Conservation (phyloP, 1,140 invertebrate species). For the Colletes gigas region DNA sequence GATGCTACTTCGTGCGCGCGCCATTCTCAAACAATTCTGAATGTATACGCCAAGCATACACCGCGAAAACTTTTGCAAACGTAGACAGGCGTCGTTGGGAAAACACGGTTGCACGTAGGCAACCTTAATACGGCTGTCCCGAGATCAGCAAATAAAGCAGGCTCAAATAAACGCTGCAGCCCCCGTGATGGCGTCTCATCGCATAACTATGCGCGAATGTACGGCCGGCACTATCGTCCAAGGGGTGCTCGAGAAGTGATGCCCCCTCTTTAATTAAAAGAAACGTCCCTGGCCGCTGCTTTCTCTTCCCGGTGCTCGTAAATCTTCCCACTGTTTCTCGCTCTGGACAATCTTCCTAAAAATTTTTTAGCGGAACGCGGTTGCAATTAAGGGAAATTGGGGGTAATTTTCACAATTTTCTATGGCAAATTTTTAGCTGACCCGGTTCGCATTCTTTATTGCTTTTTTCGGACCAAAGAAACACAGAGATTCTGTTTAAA, state of each 20-base stretch:
- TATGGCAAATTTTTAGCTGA: too few species aligned
- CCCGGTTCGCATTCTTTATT: too few species aligned
- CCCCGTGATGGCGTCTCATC: neutral
- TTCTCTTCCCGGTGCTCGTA: neutral
- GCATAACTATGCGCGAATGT: neutral
- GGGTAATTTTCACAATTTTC: too few species aligned
- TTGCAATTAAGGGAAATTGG: too few species aligned
- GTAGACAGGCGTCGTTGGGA: neutral
- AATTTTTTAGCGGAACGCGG: too few species aligned
- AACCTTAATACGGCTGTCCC: neutral
- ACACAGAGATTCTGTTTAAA: too few species aligned
- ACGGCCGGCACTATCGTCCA: neutral
- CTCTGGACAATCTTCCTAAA: neutral
- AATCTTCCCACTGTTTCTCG: neutral
- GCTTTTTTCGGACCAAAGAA: too few species aligned
- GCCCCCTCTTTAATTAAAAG: constrained; percentile 17
- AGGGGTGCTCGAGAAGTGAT: constrained; percentile 4
- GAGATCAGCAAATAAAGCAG: constrained; percentile 10
- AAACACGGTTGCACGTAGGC: neutral
- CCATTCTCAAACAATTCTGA: too few species aligned
- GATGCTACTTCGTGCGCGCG: too few species aligned
- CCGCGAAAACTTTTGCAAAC: neutral
- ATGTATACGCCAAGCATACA: neutral
- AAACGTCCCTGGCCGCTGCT: neutral
- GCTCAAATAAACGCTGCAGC: neutral